Percentiles rank a stretch among this genome's conserved stretches.
phyloP scores from a whole-genome alignment of 1,140 invertebrate genomes.

The Dufourea novaeangliae region DNA sequence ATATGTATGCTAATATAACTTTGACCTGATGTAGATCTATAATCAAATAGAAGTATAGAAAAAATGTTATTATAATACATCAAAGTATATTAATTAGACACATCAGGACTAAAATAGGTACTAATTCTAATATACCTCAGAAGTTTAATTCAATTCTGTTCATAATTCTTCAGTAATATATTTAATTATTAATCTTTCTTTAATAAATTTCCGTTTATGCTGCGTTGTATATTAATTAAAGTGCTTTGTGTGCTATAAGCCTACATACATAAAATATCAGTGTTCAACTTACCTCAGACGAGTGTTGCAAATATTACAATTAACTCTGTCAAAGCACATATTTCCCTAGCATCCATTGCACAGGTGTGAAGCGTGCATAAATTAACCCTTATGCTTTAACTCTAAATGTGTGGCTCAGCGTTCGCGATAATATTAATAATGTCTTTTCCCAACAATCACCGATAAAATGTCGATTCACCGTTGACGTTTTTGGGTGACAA shows the following conservation, averaged over 20 bases:
- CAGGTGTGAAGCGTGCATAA: constrained; percentile 36
- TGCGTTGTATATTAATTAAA: constrained; percentile 18
- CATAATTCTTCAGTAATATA: not conserved
- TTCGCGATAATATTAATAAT: constrained; percentile 40
- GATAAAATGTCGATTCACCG: constrained; percentile 44
- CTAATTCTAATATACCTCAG: not conserved
- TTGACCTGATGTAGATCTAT: not conserved
- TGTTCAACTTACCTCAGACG: constrained; percentile 3
- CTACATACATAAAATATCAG: constrained; percentile 11
- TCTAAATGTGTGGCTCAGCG: constrained; percentile 29
- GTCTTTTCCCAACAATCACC: constrained; percentile 5
- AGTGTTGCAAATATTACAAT: constrained; percentile 28
- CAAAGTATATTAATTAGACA: not conserved
- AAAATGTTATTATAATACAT: not conserved
- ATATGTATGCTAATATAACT: constrained; percentile 15
- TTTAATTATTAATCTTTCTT: constrained; percentile 6
- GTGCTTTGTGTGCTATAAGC: constrained; percentile 18
- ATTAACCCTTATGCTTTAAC: constrained; percentile 50
- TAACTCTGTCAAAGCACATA: constrained; percentile 37
- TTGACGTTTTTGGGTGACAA: constrained; percentile 49
- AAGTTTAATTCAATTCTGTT: not conserved
- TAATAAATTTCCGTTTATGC: not conserved
- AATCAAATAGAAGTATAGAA: not conserved
- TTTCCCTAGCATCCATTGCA: constrained; percentile 20
- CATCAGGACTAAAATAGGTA: not conserved